Evolutionary conservation across 2,888 invertebrate species (phyloP).

Genomic region (Cheilosia impressa): DNA sequence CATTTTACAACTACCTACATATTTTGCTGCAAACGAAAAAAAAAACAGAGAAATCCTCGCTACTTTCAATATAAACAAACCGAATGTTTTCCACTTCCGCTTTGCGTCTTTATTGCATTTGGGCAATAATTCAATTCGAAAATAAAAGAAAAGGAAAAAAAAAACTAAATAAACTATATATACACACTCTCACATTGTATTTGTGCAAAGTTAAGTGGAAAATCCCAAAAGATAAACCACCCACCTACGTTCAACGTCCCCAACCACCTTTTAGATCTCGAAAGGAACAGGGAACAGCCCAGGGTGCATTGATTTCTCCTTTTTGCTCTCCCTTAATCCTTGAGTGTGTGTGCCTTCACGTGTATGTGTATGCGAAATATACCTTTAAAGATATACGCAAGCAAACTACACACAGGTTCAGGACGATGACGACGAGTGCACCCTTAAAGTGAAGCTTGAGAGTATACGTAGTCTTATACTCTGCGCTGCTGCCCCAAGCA

Average conservation of each 20-base stretch:
- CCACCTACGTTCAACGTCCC: conserved; percentile 36
- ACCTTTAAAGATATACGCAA: conserved; percentile 32
- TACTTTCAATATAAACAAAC: conserved; percentile 56
- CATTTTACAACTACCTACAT: conserved; percentile 54
- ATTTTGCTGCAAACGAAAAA: conserved; percentile 11
- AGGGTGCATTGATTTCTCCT: conserved; percentile 74
- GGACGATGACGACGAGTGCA: conserved; percentile 51
- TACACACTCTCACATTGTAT: conserved; percentile 47
- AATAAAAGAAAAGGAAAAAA: conserved; percentile 22
- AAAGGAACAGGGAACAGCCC: conserved; percentile 58
- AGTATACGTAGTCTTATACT: conserved; percentile 57
- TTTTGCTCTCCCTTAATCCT: conserved; percentile 34
- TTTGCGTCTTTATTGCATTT: conserved; percentile 62
- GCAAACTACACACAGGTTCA: conserved; percentile 54
- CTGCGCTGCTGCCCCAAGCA: conserved; percentile 48
- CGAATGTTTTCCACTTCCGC: conserved; percentile 52
- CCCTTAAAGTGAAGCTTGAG: conserved; percentile 60
- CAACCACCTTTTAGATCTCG: conserved; percentile 44
- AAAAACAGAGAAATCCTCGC: conserved; percentile 13
- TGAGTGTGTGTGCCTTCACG: background rate
- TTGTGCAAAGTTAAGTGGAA: conserved; percentile 73
- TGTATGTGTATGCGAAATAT: conserved; percentile 25
- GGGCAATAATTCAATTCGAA: conserved; percentile 72
- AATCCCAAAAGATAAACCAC: conserved; percentile 69
- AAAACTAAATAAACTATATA: conserved; percentile 41